Conservation (phyloP, 1,140 invertebrate genomes). For the Mya arenaria region DNA sequence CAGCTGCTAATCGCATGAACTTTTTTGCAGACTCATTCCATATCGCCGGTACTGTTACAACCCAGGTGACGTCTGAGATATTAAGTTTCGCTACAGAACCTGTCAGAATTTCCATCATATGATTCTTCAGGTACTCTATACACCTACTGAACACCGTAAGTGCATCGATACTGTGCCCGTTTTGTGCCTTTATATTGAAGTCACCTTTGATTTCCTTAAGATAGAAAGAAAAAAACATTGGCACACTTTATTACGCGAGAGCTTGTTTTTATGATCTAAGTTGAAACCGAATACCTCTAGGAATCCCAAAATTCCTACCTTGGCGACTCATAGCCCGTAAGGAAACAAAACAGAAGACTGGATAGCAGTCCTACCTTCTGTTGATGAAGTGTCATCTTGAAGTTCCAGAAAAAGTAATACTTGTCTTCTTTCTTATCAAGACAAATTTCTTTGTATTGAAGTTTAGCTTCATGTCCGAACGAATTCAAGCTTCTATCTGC, state of each 20-base stretch:
- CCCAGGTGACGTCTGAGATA: not conserved
- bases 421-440: not conserved
- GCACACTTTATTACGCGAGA: not conserved
- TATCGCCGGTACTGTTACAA: constrained; percentile 20
- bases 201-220: constrained; percentile 3
- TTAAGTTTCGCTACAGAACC: not conserved
- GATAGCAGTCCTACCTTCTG: constrained; percentile 6
- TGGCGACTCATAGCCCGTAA: not conserved
- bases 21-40: constrained; percentile 37
- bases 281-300: not conserved
- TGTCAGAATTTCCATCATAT: not conserved
- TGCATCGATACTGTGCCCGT: not conserved
- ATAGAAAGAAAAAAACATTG: not conserved
- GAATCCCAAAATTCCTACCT: not conserved
- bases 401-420: constrained; percentile 6
- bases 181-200: not conserved
- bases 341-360: no score
- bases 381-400: constrained; percentile 16
- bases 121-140: not conserved
- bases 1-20: constrained; percentile 18
- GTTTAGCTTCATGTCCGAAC: constrained; percentile 9
- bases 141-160: not conserved
- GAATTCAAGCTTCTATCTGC: constrained; percentile 1
- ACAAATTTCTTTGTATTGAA: not conserved
- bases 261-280: not conserved